A percentile compares a stretch with the other conserved stretches of the same genome.
Evolutionary conservation across 2,797 vertebrate species (phyloP).

Genomic region (Carcharodon carcharias): DNA sequence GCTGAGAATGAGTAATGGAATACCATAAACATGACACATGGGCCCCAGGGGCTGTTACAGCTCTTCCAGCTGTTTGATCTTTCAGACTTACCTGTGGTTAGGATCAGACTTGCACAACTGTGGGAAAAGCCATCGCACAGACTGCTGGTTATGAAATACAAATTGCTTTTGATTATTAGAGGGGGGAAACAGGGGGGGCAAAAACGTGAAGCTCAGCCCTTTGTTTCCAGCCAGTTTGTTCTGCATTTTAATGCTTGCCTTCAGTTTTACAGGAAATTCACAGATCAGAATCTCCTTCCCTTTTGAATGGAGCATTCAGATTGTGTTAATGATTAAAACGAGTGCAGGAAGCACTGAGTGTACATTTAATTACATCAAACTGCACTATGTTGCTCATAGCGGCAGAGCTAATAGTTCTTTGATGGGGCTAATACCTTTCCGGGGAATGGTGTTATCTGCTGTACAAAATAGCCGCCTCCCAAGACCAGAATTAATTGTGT

Average conservation of each 20-base stretch:
- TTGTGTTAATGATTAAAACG: neutral
- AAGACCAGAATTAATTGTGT: neutral
- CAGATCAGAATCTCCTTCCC: slow-evolving; percentile 1
- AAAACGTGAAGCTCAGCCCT: neutral
- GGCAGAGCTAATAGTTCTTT: neutral
- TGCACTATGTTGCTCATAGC: neutral
- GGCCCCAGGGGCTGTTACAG: neutral
- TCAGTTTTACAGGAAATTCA: neutral
- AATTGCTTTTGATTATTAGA: slow-evolving; percentile 16
- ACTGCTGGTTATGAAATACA: slow-evolving; percentile 24
- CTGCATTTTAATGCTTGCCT: neutral
- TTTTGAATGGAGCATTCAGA: too few species aligned
- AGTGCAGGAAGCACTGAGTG: neutral
- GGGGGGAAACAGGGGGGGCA: neutral
- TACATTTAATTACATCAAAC: slow-evolving; percentile 4
- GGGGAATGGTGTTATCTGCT: neutral
- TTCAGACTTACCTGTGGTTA: slow-evolving; percentile 32
- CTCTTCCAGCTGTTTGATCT: slow-evolving; percentile 34
- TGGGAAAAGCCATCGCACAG: neutral
- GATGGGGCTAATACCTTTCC: slow-evolving; percentile 15
- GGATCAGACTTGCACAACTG: neutral
- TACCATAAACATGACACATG: slow-evolving; percentile 23
- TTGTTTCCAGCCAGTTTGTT: neutral
- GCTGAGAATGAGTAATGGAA: slow-evolving; percentile 17
- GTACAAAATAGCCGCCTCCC: neutral